phyloP scores from a whole-genome alignment of 2,113 vertebrate genomes.

The Macrotis lagotis region DNA sequence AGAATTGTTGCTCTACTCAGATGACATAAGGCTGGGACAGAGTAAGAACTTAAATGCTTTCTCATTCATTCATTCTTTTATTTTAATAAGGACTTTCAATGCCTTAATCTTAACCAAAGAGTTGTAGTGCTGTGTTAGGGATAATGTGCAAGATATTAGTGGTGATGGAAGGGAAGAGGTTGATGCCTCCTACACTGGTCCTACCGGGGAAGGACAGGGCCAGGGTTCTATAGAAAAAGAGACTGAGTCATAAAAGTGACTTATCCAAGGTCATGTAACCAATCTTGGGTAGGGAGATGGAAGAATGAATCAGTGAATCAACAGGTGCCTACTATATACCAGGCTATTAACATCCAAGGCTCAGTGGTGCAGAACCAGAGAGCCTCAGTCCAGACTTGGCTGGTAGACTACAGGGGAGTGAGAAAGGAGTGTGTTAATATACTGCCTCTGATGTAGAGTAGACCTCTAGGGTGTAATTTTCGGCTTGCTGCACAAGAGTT shows the following conservation, averaged over 20 bases:
- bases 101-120: neutral
- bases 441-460: neutral
- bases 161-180: neutral
- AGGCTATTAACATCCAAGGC: neutral
- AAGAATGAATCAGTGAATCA: neutral
- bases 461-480: conserved; percentile 27
- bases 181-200: neutral
- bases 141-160: neutral
- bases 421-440: neutral
- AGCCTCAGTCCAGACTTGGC: neutral
- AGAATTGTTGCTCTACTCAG: neutral
- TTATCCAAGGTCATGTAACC: neutral
- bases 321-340: neutral
- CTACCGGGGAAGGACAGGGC: neutral
- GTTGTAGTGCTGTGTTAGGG: neutral
- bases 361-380: neutral
- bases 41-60: neutral
- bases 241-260: neutral
- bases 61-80: neutral
- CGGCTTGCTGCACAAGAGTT: neutral
- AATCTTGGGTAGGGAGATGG: neutral
- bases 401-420: neutral
- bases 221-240: neutral
- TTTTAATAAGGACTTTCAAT: neutral
- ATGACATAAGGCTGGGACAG: neutral